Base-by-base conservation (phyloP, 1,140 invertebrate genomes). In the Stenopsyche tienmushanensis region DNA sequence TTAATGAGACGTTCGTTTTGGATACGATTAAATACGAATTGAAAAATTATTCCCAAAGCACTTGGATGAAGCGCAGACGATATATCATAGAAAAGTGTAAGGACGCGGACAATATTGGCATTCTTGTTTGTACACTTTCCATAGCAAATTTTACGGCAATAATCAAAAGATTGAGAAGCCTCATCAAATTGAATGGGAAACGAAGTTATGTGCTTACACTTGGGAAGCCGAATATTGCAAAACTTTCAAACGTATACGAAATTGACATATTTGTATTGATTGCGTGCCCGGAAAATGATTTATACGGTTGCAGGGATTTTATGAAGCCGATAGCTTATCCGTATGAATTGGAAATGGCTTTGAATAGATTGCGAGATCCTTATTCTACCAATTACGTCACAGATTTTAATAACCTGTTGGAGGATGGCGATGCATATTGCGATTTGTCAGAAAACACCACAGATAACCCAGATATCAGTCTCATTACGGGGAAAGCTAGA, bases 161-260 rank as follows among this genome's bases (percentile, higher is more conserved):
- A 20, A 89, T 97, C n/a, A 78, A 83, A 15, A 83, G 85, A 66
- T 76, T 97, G 45, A 93, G 92, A 76, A 74, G 82, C 39, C 78
- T 93, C 25, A 83, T 92, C 1, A 88, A 86, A 72, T 75, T 80
- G 39, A 86, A 87, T 39, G 88, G 88, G 0, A 95, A 95, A 74
- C 94, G 93, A 73, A 87, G 85, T 55, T 97, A 97, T 72, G 88
- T 93, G n/a, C 86, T 98, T 45, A 91, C 91, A 25, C 89, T 98
- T 55, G 95, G 95, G 1, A 95, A 95, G 79, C 88, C 94, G 15
- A 97, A 94, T 83, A 87, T 90, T 42, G 87, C 90, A 0, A 98
- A 98, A 79, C 78, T 98, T 59, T 94, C 94, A 0, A 98, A 98
- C 80, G 94, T 96, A 78, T 85, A 90, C 55, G 93, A 96, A 84